These are phyloP conservation scores for Gnatocerus cornutus DNA, from an alignment of 2,888 invertebrate species.

Conservation along the genomic window DNA sequence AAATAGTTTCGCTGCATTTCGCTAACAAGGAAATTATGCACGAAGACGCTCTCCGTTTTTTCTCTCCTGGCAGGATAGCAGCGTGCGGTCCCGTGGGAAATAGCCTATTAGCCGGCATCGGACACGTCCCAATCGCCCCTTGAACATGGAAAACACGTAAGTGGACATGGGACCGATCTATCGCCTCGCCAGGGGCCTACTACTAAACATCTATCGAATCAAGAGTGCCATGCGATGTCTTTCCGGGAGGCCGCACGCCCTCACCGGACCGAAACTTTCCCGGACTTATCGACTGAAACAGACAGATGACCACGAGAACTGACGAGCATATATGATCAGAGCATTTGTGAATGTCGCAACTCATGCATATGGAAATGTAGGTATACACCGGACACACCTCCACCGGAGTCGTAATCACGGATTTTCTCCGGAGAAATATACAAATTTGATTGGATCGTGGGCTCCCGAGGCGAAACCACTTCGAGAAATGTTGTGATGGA, in stretches of 20 bases:
- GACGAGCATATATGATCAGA: slow-evolving; percentile 67
- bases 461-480: slow-evolving; percentile 28
- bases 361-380: slow-evolving; percentile 69
- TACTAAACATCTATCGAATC: slow-evolving; percentile 60
- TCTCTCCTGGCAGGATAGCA: neutral
- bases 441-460: slow-evolving; percentile 68
- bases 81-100: slow-evolving; percentile 60
- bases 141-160: slow-evolving; percentile 67
- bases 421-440: slow-evolving; percentile 70
- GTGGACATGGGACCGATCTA: slow-evolving; percentile 69
- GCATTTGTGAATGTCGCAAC: slow-evolving; percentile 68
- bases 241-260: slow-evolving; percentile 48
- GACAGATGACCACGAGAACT: slow-evolving; percentile 65
- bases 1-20: slow-evolving; percentile 25
- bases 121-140: slow-evolving; percentile 60
- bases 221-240: slow-evolving; percentile 61
- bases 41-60: too few species aligned
- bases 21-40: too few species aligned
- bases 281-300: slow-evolving; percentile 60
- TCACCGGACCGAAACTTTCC: slow-evolving; percentile 54
- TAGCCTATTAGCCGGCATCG: slow-evolving; percentile 62
- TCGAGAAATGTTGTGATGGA: slow-evolving; percentile 22
- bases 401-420: slow-evolving; percentile 64
- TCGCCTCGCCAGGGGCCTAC: slow-evolving; percentile 63
- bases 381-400: slow-evolving; percentile 63